Percentiles rank a stretch among this genome's conserved stretches.
Evolutionary conservation across 2,888 invertebrate genomes (phyloP).

Genomic region (Pelosia muscerda): DNA sequence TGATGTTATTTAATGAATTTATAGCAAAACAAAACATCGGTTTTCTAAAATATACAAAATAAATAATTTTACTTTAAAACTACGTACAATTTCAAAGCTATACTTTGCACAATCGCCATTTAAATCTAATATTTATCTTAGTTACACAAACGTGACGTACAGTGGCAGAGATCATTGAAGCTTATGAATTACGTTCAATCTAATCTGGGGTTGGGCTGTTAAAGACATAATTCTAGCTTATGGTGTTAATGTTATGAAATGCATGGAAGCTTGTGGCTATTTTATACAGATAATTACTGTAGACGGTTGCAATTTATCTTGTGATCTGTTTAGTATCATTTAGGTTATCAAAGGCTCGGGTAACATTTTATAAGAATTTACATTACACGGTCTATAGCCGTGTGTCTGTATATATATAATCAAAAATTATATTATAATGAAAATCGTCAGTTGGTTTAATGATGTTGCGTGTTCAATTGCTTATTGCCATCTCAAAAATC

Average conservation of each 20-base stretch:
- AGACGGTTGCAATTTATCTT: background rate
- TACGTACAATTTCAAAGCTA: conserved; percentile 35
- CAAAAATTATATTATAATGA: too few relatives aligned
- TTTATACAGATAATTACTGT: background rate
- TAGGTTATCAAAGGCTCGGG: background rate
- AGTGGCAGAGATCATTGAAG: conserved; percentile 41
- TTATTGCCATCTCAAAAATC: too few relatives aligned
- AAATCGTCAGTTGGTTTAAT: too few relatives aligned
- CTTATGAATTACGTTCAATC: conserved; percentile 39
- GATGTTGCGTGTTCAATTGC: too few relatives aligned
- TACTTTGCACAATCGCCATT: conserved; percentile 26
- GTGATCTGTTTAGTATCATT: background rate
- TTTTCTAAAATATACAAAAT: background rate
- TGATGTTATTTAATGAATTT: too few relatives aligned
- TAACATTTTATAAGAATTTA: background rate
- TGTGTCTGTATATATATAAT: too few relatives aligned
- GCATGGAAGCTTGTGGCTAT: conserved; percentile 20
- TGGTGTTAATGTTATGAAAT: conserved; percentile 27
- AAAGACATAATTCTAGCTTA: conserved; percentile 38
- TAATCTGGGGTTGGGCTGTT: conserved; percentile 30
- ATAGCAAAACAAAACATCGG: too few relatives aligned
- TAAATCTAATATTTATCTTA: conserved; percentile 37
- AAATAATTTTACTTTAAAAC: conserved; percentile 33
- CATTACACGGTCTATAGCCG: too few relatives aligned
- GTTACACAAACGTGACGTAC: conserved; percentile 29